Evolutionary conservation across 2,888 invertebrate genomes (phyloP), one percentile per base, ranked within the genome.

Genomic region (Euproctis similis): DNA sequence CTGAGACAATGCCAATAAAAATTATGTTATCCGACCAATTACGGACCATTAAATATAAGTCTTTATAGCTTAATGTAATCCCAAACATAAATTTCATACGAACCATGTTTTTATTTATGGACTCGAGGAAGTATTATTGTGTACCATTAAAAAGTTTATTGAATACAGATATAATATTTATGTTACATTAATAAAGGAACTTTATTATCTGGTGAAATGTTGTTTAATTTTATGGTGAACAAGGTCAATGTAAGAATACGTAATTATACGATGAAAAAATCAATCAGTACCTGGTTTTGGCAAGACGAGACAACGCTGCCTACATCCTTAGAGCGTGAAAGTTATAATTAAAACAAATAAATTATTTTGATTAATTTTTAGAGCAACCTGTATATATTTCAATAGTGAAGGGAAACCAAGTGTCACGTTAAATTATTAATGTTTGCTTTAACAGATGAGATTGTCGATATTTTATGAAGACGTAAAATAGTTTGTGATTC

Each of bases 1-100:
- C 58, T 58, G 60, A 72, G 67, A 76, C 75, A 76, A 73, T 71
- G 63, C 70, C 59, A 73, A 75, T 76, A 76, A 80, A 76, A 76
- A 71, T 64, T 57, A 73, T 77, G 73, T 77, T 74, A 72, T 66
- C 59, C 44, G 55, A 63, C 73, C 74, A 77, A 78, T 80, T 78
- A 77, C 64, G 35, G 59, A 50, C 67, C 59, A 74, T 78, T 71
- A 75, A 72, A 70, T 64, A 66, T 67, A 67, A 64, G 64, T 67
- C 45, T 74, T 77, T 77, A 76, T 65, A 51, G 63, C 67, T 56
- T 64, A 65, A 67, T 68, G 60, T 58, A 66, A 61, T 63, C 52
- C 55, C 52, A 39, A 39, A 41, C 46, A 54, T 55, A 53, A 53
- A 45, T 56, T 57, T 53, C 58, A 62, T 56, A 48, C 39, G 44